Evolutionary conservation across 1,140 invertebrate genomes (phyloP), one percentile per base, ranked within the genome.

Genomic region (Drosophila ohnishii): DNA sequence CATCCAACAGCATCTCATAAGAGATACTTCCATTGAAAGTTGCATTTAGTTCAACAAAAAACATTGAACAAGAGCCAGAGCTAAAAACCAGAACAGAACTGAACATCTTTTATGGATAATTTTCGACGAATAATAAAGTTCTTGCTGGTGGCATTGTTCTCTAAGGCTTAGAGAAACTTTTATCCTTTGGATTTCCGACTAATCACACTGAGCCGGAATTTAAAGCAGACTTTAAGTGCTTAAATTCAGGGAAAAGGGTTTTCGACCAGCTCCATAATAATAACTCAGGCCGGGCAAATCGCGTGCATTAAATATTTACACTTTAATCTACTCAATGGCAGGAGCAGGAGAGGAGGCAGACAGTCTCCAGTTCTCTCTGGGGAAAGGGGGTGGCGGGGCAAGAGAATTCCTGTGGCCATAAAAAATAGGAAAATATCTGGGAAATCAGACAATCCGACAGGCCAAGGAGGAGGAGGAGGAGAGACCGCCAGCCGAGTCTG

Each of bases 381-480:
- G 72, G 55, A 8, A 48, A 50, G 45, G 13, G 30, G 30, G 22
- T 19, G 19, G 16, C 14, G 50, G n/a, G 40, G 8, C 40, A 14
- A 32, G 5, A 13, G 48, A 28, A 86, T 72, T 87, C 51, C 71
- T 79, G 72, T 63, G 83, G 83, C 76, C 81, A 86, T 86, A 86
- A 86, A 87, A 86, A 87, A 86, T 86, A 87, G 83, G 56, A 86
- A 86, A 87, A 86, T 86, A 86, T 86, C 83, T 86, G 67, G 61
- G 57, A 82, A 86, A 87, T 86, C 83, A 87, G 79, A 79, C 79
- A 65, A 62, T 57, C 65, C 69, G 80, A 72, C 62, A 62, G 53
- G 78, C 73, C 55, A 81, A 58, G 51, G 34, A 37, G 22, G 22
- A 28, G 19, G 19, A 19, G 22, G 22, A 22, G 25, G 5, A 35